A percentile compares a stretch with the other conserved stretches of the same genome.
phyloP scores from a whole-genome alignment of 2,113 vertebrate genomes.

The Burhinus bistriatus region DNA sequence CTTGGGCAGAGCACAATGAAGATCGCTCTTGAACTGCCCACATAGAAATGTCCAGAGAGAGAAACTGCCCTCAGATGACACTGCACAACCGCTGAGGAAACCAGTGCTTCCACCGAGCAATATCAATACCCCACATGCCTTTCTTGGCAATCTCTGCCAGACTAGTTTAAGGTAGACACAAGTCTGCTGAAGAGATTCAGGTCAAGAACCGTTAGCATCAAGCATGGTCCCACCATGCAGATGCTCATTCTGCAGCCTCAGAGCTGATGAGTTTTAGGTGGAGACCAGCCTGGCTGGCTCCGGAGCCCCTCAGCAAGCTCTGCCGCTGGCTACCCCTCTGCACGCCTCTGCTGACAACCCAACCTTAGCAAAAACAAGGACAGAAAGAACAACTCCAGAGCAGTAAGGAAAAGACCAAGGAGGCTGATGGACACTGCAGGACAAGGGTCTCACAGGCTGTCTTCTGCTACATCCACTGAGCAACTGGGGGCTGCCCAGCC shows the following conservation, averaged over 20 bases:
- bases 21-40: neutral
- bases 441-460: neutral
- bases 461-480: neutral
- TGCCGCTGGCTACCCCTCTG: neutral
- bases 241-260: neutral
- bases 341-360: neutral
- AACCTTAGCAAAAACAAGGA: neutral
- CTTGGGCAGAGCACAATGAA: neutral
- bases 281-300: neutral
- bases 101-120: neutral
- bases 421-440: neutral
- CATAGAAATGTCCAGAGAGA: neutral
- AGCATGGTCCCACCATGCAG: neutral
- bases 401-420: neutral
- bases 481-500: neutral
- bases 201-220: neutral
- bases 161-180: neutral
- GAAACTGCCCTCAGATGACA: neutral
- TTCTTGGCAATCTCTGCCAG: neutral
- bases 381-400: neutral
- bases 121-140: neutral
- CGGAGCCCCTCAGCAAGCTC: neutral
- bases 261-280: neutral
- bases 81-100: neutral
- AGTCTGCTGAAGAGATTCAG: neutral